Percentiles rank a stretch among this genome's conserved stretches.
These are phyloP conservation scores for Harmothoe impar DNA, from an alignment of 2,888 invertebrate genomes.

Conservation along the genomic window DNA sequence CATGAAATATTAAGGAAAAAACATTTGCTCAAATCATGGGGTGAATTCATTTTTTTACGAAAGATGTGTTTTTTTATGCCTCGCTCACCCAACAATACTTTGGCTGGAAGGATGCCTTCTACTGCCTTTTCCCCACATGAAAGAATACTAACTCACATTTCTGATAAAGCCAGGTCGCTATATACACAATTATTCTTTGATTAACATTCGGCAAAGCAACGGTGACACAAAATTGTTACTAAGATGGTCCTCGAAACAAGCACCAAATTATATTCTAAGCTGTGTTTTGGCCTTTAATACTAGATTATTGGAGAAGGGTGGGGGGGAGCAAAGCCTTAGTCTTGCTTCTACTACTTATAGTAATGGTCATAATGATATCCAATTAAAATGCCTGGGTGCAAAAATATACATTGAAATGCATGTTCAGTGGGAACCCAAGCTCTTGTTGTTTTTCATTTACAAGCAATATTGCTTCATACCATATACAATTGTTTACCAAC, in stretches of 20 bases:
- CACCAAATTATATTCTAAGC: slow-evolving; percentile 39
- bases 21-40: no score
- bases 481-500: no score
- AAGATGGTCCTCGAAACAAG: slow-evolving; percentile 15
- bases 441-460: background rate
- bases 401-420: slow-evolving; percentile 49
- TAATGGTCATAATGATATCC: no score
- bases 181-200: slow-evolving; percentile 29
- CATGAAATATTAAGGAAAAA: no score
- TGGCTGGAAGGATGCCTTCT: no score
- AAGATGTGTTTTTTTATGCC: no score
- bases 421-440: slow-evolving; percentile 4
- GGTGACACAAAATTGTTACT: background rate
- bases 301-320: background rate
- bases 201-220: slow-evolving; percentile 6
- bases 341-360: background rate
- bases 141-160: background rate
- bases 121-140: no score
- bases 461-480: background rate
- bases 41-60: background rate
- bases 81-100: no score
- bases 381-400: slow-evolving; percentile 24
- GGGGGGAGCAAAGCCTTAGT: background rate
- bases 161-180: background rate
- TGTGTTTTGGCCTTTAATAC: slow-evolving; percentile 22